Percentiles rank a stretch among this genome's conserved stretches.
Conservation (phyloP, 1,140 invertebrate species). For the Eubasilissa regina region DNA sequence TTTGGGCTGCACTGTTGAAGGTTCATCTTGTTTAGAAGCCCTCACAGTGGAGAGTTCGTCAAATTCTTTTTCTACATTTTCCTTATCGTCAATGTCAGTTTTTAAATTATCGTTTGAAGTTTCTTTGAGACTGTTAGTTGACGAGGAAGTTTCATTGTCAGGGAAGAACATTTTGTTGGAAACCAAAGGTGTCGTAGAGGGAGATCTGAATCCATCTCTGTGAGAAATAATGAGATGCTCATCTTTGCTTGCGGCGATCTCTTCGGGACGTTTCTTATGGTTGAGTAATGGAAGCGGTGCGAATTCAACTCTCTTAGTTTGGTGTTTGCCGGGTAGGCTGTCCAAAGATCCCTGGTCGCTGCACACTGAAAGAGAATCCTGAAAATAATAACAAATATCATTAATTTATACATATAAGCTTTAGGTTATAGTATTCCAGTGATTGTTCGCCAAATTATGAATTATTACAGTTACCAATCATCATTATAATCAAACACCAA, state of each 20-base stretch:
- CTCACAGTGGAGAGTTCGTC: slow-evolving; percentile 67
- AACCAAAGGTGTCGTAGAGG: slow-evolving; percentile 65
- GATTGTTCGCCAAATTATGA: not conserved
- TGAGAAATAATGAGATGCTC: slow-evolving; percentile 32
- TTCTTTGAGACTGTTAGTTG: not conserved
- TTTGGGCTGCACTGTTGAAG: slow-evolving; percentile 54
- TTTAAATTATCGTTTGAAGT: not conserved
- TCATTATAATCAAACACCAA: no score
- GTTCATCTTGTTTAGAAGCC: slow-evolving; percentile 62
- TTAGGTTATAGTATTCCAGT: no score
- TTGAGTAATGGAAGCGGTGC: slow-evolving; percentile 50
- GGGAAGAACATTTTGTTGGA: slow-evolving; percentile 63
- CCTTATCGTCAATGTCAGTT: not conserved
- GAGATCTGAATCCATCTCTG: slow-evolving; percentile 48
- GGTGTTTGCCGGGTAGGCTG: slow-evolving; percentile 60
- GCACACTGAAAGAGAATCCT: slow-evolving; percentile 66
- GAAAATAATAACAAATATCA: slow-evolving; percentile 53
- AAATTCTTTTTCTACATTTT: slow-evolving; percentile 65
- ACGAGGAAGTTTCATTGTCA: slow-evolving; percentile 51
- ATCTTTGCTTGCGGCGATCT: slow-evolving; percentile 7
- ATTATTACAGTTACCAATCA: no score
- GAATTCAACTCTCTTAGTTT: slow-evolving; percentile 54
- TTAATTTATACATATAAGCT: not conserved
- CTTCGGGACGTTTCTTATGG: slow-evolving; percentile 7
- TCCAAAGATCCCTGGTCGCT: slow-evolving; percentile 65